These are phyloP conservation scores for Ochropacha duplaris DNA, from an alignment of 2,888 invertebrate species.

Conservation along the genomic window DNA sequence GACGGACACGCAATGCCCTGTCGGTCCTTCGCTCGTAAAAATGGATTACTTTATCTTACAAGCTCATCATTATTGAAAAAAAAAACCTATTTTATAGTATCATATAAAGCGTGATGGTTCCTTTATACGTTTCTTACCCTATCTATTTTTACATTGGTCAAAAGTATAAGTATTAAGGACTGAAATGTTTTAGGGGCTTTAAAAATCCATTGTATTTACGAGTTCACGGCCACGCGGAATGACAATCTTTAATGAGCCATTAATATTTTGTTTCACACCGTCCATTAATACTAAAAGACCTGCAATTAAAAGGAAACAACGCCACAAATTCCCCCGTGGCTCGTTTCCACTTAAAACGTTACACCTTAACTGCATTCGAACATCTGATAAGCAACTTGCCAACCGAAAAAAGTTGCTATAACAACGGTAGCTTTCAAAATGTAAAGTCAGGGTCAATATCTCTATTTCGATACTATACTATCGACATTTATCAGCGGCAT, in stretches of 20 bases:
- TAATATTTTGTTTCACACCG: conserved; percentile 67
- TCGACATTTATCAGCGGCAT: conserved; percentile 69
- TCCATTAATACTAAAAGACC: conserved; percentile 58
- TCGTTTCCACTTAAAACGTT: conserved; percentile 42
- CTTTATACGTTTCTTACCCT: conserved; percentile 5
- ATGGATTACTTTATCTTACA: conserved; percentile 61
- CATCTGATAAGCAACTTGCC: conserved; percentile 53
- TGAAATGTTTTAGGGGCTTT: conserved; percentile 21
- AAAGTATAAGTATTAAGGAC: conserved; percentile 11
- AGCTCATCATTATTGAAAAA: conserved; percentile 43
- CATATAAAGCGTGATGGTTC: conserved; percentile 28
- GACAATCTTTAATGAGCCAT: conserved; percentile 64
- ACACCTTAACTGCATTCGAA: conserved; percentile 58
- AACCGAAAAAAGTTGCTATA: conserved; percentile 39
- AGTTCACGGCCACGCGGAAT: conserved; percentile 50
- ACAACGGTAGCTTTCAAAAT: conserved; percentile 54
- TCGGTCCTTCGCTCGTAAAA: conserved; percentile 56
- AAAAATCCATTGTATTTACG: conserved; percentile 36
- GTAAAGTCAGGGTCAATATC: conserved; percentile 63
- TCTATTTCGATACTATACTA: conserved; percentile 63
- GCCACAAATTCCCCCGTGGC: conserved; percentile 44
- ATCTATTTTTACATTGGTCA: conserved; percentile 6
- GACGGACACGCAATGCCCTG: conserved; percentile 32
- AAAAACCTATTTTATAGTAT: conserved; percentile 36
- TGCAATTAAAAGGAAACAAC: conserved; percentile 55